Conservation (phyloP, 53 echinoderm and acorn worm species). For the Arbacia lixula region DNA sequence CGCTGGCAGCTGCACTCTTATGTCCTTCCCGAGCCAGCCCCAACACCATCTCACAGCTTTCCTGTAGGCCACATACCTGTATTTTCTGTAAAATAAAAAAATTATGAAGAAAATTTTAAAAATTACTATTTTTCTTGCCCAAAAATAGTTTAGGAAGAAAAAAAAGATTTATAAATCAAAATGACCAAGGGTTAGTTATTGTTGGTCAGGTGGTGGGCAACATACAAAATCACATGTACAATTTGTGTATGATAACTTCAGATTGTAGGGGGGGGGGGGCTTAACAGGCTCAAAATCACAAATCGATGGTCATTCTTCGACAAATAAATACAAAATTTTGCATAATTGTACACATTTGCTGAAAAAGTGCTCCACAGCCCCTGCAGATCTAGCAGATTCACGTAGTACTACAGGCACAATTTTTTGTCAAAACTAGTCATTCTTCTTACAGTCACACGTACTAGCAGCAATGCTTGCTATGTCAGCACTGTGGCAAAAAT, state of each 20-base stretch:
- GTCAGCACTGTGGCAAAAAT: no score
- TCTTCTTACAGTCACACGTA: no score
- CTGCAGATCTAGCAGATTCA: background rate
- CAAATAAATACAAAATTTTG: no score
- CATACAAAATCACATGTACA: background rate
- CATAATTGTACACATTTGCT: no score
- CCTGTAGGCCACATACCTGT: slow-evolving; percentile 7
- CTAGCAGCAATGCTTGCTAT: no score
- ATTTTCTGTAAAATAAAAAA: background rate
- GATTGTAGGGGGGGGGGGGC: no score
- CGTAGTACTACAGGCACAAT: no score
- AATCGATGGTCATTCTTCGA: no score
- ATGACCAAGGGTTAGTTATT: background rate
- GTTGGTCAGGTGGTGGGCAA: background rate
- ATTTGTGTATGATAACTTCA: background rate
- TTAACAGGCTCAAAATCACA: no score
- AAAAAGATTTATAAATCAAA: no score
- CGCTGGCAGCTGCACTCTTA: background rate
- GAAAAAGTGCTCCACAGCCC: background rate
- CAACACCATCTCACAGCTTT: background rate
- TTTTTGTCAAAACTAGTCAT: no score
- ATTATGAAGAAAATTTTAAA: background rate
- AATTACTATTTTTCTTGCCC: background rate
- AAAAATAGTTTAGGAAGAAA: no score
- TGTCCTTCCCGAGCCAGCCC: background rate